Conservation (phyloP, 2,888 invertebrate species). For the Dendrolimus houi region DNA sequence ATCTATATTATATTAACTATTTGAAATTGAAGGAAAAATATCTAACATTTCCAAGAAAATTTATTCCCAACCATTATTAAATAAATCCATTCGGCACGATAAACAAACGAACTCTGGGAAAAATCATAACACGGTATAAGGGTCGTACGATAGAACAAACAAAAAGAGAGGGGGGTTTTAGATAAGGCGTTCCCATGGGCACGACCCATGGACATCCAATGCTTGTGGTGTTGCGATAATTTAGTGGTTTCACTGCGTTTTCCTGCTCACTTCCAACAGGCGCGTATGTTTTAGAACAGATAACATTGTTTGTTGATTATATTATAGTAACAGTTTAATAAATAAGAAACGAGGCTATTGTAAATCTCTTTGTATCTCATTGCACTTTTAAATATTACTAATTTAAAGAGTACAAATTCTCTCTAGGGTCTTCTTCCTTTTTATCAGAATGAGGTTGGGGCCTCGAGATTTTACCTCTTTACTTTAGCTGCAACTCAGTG, state of each 20-base stretch:
- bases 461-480: too few species aligned
- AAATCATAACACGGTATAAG: background rate
- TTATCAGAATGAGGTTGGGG: too few species aligned
- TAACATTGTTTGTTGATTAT: background rate
- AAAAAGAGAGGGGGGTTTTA: slow-evolving; percentile 17
- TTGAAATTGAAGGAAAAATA: too few species aligned
- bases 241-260: slow-evolving; percentile 10
- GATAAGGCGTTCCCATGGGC: slow-evolving; percentile 30
- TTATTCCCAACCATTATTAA: background rate
- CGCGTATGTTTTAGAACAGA: background rate
- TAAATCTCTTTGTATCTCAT: too few species aligned
- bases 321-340: too few species aligned
- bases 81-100: background rate
- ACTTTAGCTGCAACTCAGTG: too few species aligned
- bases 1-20: too few species aligned
- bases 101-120: background rate
- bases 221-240: slow-evolving; percentile 36
- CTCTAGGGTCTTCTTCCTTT: too few species aligned
- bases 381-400: too few species aligned
- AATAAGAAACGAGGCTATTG: too few species aligned
- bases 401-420: too few species aligned
- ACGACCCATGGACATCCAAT: slow-evolving; percentile 20
- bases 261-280: background rate
- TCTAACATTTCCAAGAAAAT: too few species aligned
- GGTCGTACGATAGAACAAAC: background rate